Evolutionary conservation across 2,113 vertebrate species (phyloP).

Genomic region (Epinephelus cyanopodus): DNA sequence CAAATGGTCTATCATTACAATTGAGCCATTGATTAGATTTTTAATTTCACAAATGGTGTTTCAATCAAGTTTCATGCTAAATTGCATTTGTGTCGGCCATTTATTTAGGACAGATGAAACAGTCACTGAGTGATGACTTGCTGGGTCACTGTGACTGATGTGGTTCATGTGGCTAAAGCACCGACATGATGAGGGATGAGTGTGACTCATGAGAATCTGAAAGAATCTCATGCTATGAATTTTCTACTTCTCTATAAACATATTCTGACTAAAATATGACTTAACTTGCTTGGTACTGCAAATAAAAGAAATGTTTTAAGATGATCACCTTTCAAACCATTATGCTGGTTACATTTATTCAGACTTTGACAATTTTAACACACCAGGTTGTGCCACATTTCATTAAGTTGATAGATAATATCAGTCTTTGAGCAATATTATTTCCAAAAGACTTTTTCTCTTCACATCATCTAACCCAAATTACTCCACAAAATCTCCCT

Average conservation of each 20-base stretch:
- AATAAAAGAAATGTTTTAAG: background rate
- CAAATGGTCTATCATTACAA: background rate
- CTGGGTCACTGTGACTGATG: slow-evolving; percentile 89
- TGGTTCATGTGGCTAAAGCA: slow-evolving; percentile 85
- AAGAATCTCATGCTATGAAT: slow-evolving; percentile 53
- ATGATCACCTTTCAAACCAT: slow-evolving; percentile 6
- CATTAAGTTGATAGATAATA: slow-evolving; percentile 42
- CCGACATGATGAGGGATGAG: slow-evolving; percentile 85
- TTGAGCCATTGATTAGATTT: background rate
- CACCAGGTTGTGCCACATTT: slow-evolving; percentile 28
- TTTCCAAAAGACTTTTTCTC: slow-evolving; percentile 43
- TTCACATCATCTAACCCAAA: slow-evolving; percentile 28
- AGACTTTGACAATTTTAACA: slow-evolving; percentile 28
- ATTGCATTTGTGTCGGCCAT: slow-evolving; percentile 19
- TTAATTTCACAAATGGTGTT: slow-evolving; percentile 41
- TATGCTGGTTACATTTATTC: slow-evolving; percentile 18
- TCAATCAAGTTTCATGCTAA: slow-evolving; percentile 65
- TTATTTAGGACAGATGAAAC: slow-evolving; percentile 30
- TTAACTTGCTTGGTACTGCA: background rate
- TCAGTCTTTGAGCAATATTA: slow-evolving; percentile 38
- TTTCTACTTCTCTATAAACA: slow-evolving; percentile 3
- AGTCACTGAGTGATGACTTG: slow-evolving; percentile 85
- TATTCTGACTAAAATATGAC: slow-evolving; percentile 10
- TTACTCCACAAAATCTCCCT: slow-evolving; percentile 49
- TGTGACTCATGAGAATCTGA: slow-evolving; percentile 68